These are phyloP conservation scores for Listrodromus nycthemerus DNA, from an alignment of 2,888 invertebrate species.

Conservation along the genomic window DNA sequence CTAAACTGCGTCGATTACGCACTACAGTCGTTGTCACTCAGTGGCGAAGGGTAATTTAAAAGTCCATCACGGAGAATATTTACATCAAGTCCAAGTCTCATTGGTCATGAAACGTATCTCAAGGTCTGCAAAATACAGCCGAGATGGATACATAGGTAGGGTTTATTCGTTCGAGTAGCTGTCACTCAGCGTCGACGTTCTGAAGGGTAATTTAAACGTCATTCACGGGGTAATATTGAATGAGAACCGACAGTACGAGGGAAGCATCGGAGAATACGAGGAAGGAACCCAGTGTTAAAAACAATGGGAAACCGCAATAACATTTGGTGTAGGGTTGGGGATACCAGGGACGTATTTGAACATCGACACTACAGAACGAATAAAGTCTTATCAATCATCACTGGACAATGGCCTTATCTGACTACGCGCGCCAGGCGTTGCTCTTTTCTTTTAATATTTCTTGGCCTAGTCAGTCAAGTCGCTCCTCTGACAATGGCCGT, in stretches of 20 bases:
- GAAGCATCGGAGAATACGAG: background rate
- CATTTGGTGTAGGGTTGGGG: background rate
- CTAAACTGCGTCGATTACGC: too few species aligned
- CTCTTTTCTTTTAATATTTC: constrained; percentile 5
- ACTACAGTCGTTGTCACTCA: too few species aligned
- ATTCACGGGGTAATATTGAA: constrained; percentile 3
- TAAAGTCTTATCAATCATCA: constrained; percentile 38
- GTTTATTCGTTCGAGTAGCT: background rate
- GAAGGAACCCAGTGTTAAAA: background rate
- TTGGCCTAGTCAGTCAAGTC: constrained; percentile 28
- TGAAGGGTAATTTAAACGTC: constrained; percentile 43
- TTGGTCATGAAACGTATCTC: background rate
- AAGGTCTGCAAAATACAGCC: background rate
- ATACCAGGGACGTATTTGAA: constrained; percentile 35
- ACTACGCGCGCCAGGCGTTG: background rate
- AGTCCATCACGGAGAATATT: too few species aligned
- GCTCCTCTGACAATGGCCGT: constrained; percentile 41
- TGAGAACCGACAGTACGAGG: background rate
- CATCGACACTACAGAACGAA: constrained; percentile 55
- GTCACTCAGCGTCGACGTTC: constrained; percentile 20
- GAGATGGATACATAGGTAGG: background rate
- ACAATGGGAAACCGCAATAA: background rate
- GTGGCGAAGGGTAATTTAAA: too few species aligned
- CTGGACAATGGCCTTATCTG: constrained; percentile 62
- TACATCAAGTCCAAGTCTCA: background rate